phyloP scores from a whole-genome alignment of 2,888 invertebrate genomes.

The Taphrorychus bicolor region DNA sequence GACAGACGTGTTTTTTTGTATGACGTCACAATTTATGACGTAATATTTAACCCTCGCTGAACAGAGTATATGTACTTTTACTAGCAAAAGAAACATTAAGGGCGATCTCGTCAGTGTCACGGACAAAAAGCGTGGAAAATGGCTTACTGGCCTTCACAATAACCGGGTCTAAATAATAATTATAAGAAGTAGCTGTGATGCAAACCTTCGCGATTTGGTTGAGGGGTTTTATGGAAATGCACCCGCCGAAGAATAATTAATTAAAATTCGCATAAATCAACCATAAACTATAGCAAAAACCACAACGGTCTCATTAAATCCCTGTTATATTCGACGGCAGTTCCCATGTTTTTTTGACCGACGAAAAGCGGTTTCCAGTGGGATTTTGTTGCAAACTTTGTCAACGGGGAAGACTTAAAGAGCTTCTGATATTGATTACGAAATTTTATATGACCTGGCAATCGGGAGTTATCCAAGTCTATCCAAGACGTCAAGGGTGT shows the following conservation, averaged over 20 bases:
- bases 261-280: conserved; percentile 5
- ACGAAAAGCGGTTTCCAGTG: neutral
- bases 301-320: conserved; percentile 5
- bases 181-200: neutral
- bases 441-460: too few relatives aligned
- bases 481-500: too few relatives aligned
- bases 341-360: conserved; percentile 1
- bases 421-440: too few relatives aligned
- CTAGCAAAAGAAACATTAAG: neutral
- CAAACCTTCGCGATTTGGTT: neutral
- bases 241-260: neutral
- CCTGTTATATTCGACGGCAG: neutral
- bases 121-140: neutral
- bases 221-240: conserved; percentile 1
- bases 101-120: neutral
- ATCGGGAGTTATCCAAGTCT: too few relatives aligned
- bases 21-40: too few relatives aligned
- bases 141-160: neutral
- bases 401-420: neutral
- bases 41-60: too few relatives aligned
- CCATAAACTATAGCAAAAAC: conserved; percentile 3
- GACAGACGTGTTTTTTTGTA: too few relatives aligned
- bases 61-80: too few relatives aligned
- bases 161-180: neutral
- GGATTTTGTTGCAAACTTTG: neutral